These are phyloP conservation scores for Jordanella pulchra DNA, from an alignment of 2,797 vertebrate genomes.

Conservation along the genomic window DNA sequence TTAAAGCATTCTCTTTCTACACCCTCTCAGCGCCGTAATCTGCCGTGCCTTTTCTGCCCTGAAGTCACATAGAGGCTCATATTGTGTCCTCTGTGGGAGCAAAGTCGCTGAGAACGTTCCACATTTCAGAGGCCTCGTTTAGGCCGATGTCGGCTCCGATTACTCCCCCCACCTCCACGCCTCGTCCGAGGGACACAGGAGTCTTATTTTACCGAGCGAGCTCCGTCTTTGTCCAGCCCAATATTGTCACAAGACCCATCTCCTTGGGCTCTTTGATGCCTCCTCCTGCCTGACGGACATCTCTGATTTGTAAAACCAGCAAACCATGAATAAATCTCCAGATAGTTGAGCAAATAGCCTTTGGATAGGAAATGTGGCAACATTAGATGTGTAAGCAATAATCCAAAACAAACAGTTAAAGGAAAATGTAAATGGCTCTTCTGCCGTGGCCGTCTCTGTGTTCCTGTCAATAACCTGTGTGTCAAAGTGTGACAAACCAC, in stretches of 20 bases:
- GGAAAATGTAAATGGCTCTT: too few species aligned
- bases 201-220: constrained; percentile 70
- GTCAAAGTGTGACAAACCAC: too few species aligned
- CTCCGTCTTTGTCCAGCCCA: constrained; percentile 62
- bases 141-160: constrained; percentile 54
- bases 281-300: constrained; percentile 21
- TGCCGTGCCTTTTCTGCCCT: constrained; percentile 47
- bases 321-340: not conserved
- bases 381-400: too few species aligned
- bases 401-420: too few species aligned
- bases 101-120: constrained; percentile 65
- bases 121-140: constrained; percentile 58
- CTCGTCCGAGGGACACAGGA: constrained; percentile 67
- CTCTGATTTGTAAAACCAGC: constrained; percentile 21
- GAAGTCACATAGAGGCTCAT: constrained; percentile 62
- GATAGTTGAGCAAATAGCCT: not conserved
- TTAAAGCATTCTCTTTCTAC: constrained; percentile 66
- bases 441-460: too few species aligned
- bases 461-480: too few species aligned
- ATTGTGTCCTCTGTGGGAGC: constrained; percentile 77
- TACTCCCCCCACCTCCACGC: constrained; percentile 55
- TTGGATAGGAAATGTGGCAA: too few species aligned
- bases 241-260: constrained; percentile 51
- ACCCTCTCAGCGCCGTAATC: constrained; percentile 75
- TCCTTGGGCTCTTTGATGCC: constrained; percentile 42